Evolutionary conservation across 1,140 invertebrate genomes (phyloP).

Genomic region (Bombus superbus): DNA sequence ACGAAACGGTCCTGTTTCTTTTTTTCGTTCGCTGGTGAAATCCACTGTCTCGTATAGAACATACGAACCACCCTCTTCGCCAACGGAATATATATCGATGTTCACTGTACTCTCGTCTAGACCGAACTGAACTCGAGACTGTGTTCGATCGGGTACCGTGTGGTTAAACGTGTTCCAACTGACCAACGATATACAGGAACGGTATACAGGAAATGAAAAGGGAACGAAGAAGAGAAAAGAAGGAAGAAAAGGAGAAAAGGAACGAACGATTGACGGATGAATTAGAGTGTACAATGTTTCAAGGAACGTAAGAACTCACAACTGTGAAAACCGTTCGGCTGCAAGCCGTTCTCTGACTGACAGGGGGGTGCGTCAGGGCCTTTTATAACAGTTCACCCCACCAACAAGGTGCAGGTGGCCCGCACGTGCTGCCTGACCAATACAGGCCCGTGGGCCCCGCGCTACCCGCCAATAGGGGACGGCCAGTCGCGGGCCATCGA

Average conservation of each 20-base stretch:
- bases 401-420: slow-evolving; percentile 75
- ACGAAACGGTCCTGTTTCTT: background rate
- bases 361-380: slow-evolving; percentile 66
- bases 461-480: slow-evolving; percentile 74
- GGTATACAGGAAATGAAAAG: background rate
- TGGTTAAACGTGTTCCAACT: background rate
- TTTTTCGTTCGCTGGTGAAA: background rate
- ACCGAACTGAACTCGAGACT: slow-evolving; percentile 46
- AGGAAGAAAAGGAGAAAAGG: background rate
- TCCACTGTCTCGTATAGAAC: background rate
- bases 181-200: background rate
- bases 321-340: slow-evolving; percentile 64
- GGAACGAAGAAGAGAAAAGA: background rate
- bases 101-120: slow-evolving; percentile 33
- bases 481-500: slow-evolving; percentile 69
- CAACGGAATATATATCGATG: slow-evolving; percentile 27
- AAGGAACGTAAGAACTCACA: background rate
- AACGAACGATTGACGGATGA: slow-evolving; percentile 7
- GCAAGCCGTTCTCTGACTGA: slow-evolving; percentile 76
- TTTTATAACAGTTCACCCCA: slow-evolving; percentile 76
- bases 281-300: background rate
- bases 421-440: slow-evolving; percentile 78
- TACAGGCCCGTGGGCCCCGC: slow-evolving; percentile 76
- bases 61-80: background rate
- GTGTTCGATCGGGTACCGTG: background rate